These are phyloP conservation scores for Drosophila demipolita DNA, from an alignment of 2,888 invertebrate genomes.

Conservation along the genomic window DNA sequence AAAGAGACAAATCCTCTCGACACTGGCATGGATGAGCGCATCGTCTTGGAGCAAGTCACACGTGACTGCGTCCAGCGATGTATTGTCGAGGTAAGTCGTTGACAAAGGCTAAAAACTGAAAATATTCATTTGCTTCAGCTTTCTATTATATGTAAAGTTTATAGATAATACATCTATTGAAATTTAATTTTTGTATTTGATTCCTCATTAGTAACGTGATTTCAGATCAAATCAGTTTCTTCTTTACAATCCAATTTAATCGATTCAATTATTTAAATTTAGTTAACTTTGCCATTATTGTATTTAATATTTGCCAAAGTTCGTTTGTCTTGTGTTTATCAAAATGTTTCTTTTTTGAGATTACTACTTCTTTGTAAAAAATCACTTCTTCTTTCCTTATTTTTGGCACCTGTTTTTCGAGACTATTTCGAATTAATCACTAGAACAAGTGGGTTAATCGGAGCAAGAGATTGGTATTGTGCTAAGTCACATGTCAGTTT, in stretches of 20 bases:
- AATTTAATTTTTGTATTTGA: no score
- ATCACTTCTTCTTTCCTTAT: background rate
- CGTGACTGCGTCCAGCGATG: conserved; percentile 72
- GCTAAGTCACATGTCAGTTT: conserved; percentile 9
- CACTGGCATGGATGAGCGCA: conserved; percentile 53
- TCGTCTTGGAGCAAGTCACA: conserved; percentile 62
- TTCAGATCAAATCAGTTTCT: no score
- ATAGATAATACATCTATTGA: background rate
- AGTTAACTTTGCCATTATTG: background rate
- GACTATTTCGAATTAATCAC: background rate
- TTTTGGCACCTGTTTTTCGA: background rate
- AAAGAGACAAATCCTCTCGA: background rate
- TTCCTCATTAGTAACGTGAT: no score
- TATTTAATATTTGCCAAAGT: background rate
- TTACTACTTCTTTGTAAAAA: background rate
- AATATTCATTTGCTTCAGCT: no score
- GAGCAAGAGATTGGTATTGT: background rate
- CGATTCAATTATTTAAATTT: background rate
- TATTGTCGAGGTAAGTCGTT: conserved; percentile 68
- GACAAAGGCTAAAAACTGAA: background rate
- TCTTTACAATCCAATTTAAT: background rate
- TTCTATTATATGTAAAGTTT: no score
- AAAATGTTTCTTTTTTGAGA: background rate
- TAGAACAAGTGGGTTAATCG: conserved; percentile 3
- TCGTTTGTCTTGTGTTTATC: background rate